phyloP scores from a whole-genome alignment of 1,140 invertebrate species.

The Geopemphigus sp. region DNA sequence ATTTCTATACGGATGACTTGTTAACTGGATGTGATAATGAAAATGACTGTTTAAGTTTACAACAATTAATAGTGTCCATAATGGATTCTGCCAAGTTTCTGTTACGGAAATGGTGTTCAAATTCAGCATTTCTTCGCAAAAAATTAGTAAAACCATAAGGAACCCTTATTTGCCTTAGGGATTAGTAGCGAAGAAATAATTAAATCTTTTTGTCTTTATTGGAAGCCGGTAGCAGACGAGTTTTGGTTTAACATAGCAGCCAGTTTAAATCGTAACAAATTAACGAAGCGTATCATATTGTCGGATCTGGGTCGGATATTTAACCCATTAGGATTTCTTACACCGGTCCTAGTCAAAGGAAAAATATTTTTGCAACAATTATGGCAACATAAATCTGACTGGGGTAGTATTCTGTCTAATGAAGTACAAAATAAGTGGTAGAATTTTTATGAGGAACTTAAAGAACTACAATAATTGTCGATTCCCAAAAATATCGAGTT shows the following conservation, averaged over 20 bases:
- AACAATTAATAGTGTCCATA: background rate
- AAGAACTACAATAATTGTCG: background rate
- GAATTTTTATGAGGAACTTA: background rate
- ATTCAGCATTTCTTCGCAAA: background rate
- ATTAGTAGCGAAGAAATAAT: background rate
- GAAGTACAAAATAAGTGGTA: background rate
- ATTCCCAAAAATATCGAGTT: background rate
- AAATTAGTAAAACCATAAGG: background rate
- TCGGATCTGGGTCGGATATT: conserved; percentile 13
- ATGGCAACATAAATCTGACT: background rate
- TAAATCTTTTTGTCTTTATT: conserved; percentile 1
- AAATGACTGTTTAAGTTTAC: background rate
- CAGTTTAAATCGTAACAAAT: background rate
- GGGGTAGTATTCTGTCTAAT: background rate
- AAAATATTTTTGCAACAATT: conserved; percentile 35
- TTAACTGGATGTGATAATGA: background rate
- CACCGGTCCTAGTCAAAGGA: conserved; percentile 15
- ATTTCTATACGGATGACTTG: background rate
- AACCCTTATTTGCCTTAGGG: background rate
- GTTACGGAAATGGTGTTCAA: conserved; percentile 13
- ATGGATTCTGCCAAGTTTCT: background rate
- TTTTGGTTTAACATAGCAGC: background rate
- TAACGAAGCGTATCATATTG: conserved; percentile 23
- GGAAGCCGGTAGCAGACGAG: background rate
- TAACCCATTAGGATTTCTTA: conserved; percentile 19